Evolutionary conservation across 2,113 vertebrate species (phyloP).

Genomic region (Empidonax traillii): DNA sequence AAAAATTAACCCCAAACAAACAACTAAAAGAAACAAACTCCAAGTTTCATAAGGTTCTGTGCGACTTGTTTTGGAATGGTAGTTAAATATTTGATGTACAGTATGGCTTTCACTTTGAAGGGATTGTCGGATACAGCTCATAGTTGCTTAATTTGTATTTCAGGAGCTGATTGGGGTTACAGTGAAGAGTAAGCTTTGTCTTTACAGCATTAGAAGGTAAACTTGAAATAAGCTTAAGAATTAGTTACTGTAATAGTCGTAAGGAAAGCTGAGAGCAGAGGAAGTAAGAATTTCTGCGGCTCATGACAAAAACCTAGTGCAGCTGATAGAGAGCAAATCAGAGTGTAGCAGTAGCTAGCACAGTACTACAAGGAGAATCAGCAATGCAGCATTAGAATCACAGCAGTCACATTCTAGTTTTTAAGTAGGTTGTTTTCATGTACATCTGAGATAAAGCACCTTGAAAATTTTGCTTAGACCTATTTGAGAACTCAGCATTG

Average conservation of each 20-base stretch:
- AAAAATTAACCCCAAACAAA: neutral
- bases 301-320: slow-evolving; percentile 70
- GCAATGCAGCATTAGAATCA: slow-evolving; percentile 80
- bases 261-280: slow-evolving; percentile 35
- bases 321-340: slow-evolving; percentile 76
- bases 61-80: slow-evolving; percentile 2
- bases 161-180: neutral
- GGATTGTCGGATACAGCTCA: neutral
- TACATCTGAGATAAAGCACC: slow-evolving; percentile 20
- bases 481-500: neutral
- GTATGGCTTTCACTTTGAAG: slow-evolving; percentile 2
- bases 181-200: slow-evolving; percentile 21
- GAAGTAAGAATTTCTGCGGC: slow-evolving; percentile 79
- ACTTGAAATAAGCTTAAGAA: slow-evolving; percentile 11
- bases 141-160: neutral
- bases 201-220: slow-evolving; percentile 8
- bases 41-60: slow-evolving; percentile 59
- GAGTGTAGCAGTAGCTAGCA: slow-evolving; percentile 66
- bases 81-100: slow-evolving; percentile 20
- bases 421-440: slow-evolving; percentile 78
- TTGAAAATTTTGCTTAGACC: slow-evolving; percentile 10
- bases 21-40: slow-evolving; percentile 11
- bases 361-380: slow-evolving; percentile 72
- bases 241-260: slow-evolving; percentile 74
- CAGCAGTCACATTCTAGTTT: slow-evolving; percentile 59